phyloP scores from a whole-genome alignment of 2,113 vertebrate species.

The Paradoxurus hermaphroditus region DNA sequence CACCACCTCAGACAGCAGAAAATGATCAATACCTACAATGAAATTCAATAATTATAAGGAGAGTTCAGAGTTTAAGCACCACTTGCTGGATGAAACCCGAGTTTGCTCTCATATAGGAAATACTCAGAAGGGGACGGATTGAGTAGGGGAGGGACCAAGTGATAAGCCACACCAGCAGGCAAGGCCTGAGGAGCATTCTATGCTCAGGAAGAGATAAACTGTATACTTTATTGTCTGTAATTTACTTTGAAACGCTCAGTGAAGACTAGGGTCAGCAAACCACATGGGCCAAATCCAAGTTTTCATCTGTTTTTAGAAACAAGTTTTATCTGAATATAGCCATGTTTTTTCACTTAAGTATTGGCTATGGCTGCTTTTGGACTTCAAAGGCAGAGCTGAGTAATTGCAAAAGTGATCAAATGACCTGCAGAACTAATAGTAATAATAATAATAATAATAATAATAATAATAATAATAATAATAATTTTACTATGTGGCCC shows the following conservation, averaged over 20 bases:
- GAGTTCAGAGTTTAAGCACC: background rate
- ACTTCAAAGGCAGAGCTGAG: background rate
- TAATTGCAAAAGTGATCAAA: background rate
- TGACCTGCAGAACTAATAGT: background rate
- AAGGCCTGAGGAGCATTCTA: background rate
- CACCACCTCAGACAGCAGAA: background rate
- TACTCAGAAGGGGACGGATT: background rate
- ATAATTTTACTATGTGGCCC: background rate
- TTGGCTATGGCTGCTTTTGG: background rate
- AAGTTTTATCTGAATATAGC: background rate
- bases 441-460: too few relatives aligned
- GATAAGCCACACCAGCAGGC: background rate
- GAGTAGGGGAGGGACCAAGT: background rate
- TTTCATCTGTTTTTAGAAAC: background rate
- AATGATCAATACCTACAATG: background rate
- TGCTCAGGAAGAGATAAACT: background rate
- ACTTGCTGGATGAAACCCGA: background rate
- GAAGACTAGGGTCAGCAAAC: background rate
- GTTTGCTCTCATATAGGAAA: background rate
- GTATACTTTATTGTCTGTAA: background rate
- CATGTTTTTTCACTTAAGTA: background rate
- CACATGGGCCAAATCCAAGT: background rate
- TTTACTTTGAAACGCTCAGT: background rate
- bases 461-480: too few relatives aligned
- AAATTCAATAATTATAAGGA: background rate